Evolutionary conservation across 1,140 invertebrate species (phyloP), one percentile per base, ranked within the genome.

Genomic region (Caenorhabditis latens): DNA sequence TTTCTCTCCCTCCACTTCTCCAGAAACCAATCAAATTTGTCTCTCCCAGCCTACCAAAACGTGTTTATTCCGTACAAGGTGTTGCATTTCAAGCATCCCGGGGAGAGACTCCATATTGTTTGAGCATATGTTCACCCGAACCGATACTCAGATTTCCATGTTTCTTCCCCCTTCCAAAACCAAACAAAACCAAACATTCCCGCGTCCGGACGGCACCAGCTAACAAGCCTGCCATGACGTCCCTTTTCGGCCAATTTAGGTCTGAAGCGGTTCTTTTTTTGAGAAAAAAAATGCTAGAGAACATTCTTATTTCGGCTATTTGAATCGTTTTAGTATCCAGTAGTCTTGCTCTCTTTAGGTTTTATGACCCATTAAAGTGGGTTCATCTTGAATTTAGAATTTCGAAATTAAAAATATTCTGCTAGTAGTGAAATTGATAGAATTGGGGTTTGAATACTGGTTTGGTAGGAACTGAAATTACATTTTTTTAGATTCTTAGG

Each of bases 21-120:
- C 24, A n/a, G 21, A 79, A 79, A 79, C 71, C 71, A 79, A 79
- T 79, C 71, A 79, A 79, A 79, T 79, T 79, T 79, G 71, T 79
- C 14, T n/a, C 14, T 50, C 46, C 7, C 43, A n/a, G 9, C 7
- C 42, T 14, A 42, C 13, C 21, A 42, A n/a, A 79, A 79, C 46
- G 46, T 79, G 46, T 79, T 79, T 50, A 79, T 79, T 79, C 71
- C 46, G n/a, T 79, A 21, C 46, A 79, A 79, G 71, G 71, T 79
- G 71, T 79, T 79, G 71, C 71, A 79, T 79, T 79, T 79, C 71
- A 79, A 71, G 65, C 65, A n/a, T 42, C 71, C 21, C 71, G 14
- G 11, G 4, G 71, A 79, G 11, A 8, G 71, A 79, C 46, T 79
- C 71, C 71, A 79, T 79, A 79, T 79, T 79, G 71, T 75, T 67